Evolutionary conservation across 1,140 invertebrate genomes (phyloP).

Genomic region (Atta cephalotes): DNA sequence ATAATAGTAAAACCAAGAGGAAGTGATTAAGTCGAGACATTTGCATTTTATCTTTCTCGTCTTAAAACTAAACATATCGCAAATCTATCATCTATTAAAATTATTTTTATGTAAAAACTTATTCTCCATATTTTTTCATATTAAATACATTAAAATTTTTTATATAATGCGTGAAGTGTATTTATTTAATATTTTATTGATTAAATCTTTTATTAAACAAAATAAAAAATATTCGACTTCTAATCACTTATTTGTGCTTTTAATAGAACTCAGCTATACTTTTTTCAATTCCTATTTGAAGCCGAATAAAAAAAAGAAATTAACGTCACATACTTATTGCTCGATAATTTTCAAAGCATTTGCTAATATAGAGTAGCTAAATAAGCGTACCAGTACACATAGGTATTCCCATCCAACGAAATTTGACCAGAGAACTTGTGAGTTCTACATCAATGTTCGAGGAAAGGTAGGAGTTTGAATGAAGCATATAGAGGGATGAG

Average conservation of each 20-base stretch:
- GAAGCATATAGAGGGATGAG: slow-evolving; percentile 40
- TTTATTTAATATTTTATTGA: neutral
- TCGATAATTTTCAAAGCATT: slow-evolving; percentile 15
- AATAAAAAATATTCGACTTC: neutral
- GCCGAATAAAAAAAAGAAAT: neutral
- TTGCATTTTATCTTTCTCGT: slow-evolving; percentile 33
- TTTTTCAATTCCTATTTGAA: neutral
- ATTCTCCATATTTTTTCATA: neutral
- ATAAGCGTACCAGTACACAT: slow-evolving; percentile 18
- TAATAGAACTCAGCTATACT: neutral
- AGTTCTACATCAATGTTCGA: slow-evolving; percentile 35
- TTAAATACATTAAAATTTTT: neutral
- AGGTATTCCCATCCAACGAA: neutral
- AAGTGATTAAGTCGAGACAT: slow-evolving; percentile 28
- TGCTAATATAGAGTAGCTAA: slow-evolving; percentile 12
- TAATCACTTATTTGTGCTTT: slow-evolving; percentile 15
- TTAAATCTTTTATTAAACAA: neutral
- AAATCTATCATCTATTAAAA: neutral
- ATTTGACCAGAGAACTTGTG: slow-evolving; percentile 50
- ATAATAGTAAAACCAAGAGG: slow-evolving; percentile 15
- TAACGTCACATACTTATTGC: neutral
- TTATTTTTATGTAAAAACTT: slow-evolving; percentile 19
- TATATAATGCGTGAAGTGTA: neutral
- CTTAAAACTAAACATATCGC: slow-evolving; percentile 24
- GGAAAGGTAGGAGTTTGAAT: neutral